A percentile compares a stretch with the other conserved stretches of the same genome.
Conservation (phyloP, 2,113 vertebrate species). For the Anthoscopus minutus region DNA sequence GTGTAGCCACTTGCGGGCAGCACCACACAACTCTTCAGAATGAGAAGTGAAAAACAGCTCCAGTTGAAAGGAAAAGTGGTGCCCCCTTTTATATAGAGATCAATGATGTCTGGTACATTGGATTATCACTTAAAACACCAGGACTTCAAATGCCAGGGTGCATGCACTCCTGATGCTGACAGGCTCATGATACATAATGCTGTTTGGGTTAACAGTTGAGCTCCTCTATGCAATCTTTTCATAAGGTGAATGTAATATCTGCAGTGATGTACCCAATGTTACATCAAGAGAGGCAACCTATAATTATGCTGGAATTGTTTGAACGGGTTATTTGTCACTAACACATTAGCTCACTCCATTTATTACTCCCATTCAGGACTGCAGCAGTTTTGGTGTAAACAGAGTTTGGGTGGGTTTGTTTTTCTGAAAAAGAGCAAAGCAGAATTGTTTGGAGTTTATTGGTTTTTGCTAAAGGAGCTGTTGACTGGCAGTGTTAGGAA, state of each 20-base stretch:
- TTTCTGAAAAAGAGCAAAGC: background rate
- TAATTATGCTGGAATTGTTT: constrained; percentile 13
- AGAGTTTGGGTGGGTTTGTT: background rate
- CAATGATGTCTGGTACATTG: constrained; percentile 42
- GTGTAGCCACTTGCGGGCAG: constrained; percentile 58
- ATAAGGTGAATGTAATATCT: constrained; percentile 38
- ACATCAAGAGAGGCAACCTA: constrained; percentile 56
- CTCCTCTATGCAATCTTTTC: constrained; percentile 14
- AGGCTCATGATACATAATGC: constrained; percentile 32
- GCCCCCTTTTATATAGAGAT: constrained; percentile 49
- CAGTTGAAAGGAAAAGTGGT: constrained; percentile 43
- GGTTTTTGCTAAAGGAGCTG: background rate
- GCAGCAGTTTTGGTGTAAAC: background rate
- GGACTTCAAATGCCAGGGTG: constrained; percentile 45
- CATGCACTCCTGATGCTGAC: constrained; percentile 19
- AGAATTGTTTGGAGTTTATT: background rate
- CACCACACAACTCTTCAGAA: constrained; percentile 50
- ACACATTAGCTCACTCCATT: constrained; percentile 25
- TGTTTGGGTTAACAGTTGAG: constrained; percentile 45
- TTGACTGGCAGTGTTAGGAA: background rate
- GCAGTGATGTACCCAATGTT: constrained; percentile 35
- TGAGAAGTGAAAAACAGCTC: constrained; percentile 43
- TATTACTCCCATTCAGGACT: background rate
- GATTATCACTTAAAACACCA: constrained; percentile 47
- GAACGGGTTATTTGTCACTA: constrained; percentile 16